Percentiles rank a stretch among this genome's conserved stretches.
Evolutionary conservation across 2,888 invertebrate species (phyloP).

Genomic region (Lasioglossum zephyrum): DNA sequence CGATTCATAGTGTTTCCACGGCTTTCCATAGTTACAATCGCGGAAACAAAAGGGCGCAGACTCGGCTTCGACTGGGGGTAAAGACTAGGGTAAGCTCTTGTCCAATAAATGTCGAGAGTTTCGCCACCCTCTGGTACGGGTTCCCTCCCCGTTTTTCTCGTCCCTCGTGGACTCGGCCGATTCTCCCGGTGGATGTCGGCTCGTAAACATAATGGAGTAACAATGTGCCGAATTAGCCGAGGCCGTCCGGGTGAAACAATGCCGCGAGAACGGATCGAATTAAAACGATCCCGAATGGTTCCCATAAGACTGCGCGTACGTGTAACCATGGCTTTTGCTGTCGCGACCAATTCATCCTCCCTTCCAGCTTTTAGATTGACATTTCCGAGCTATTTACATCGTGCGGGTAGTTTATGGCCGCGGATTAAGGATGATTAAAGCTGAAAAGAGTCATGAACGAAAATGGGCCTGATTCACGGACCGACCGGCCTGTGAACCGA

Average conservation of each 20-base stretch:
- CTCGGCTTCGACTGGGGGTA: conserved; percentile 12
- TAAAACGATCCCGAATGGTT: conserved; percentile 31
- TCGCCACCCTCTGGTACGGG: conserved; percentile 39
- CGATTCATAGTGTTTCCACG: conserved; percentile 11
- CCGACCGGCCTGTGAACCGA: conserved; percentile 60
- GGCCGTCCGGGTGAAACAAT: conserved; percentile 38
- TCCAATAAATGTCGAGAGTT: conserved; percentile 60
- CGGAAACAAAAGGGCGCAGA: conserved; percentile 61
- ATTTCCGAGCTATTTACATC: conserved; percentile 71
- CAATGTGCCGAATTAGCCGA: conserved; percentile 54
- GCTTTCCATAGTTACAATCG: conserved; percentile 47
- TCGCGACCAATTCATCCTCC: conserved; percentile 58
- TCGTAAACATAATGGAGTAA: conserved; percentile 53
- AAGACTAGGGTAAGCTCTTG: conserved; percentile 40
- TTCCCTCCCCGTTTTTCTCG: conserved; percentile 44
- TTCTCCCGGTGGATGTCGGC: conserved; percentile 19
- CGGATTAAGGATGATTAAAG: conserved; percentile 72
- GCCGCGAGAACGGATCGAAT: conserved; percentile 29
- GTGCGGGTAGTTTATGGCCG: conserved; percentile 70
- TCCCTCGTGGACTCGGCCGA: conserved; percentile 32
- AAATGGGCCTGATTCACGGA: conserved; percentile 66
- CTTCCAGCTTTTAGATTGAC: conserved; percentile 73
- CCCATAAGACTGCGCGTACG: conserved; percentile 3
- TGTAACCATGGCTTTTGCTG: conserved; percentile 8
- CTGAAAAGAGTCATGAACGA: conserved; percentile 70